Conservation (phyloP, 2,113 vertebrate genomes). For the Panthera uncia region DNA sequence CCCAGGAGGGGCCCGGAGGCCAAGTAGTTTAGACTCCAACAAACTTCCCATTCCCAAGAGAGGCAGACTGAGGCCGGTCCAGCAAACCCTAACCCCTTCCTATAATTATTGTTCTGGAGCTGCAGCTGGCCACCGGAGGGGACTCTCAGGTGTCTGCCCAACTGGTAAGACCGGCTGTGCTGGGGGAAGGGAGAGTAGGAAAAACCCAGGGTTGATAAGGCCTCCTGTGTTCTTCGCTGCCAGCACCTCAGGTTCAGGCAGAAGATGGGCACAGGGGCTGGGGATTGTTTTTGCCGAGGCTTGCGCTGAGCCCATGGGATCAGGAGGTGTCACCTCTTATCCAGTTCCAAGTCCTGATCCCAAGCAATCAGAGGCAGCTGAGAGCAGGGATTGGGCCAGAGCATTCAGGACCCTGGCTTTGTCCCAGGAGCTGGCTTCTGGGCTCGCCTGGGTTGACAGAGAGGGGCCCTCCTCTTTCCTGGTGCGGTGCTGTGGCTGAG, state of each 20-base stretch:
- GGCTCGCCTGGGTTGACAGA: conserved; percentile 21
- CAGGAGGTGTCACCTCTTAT: not conserved
- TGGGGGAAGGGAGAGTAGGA: not conserved
- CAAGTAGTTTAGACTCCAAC: not conserved
- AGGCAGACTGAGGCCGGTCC: not conserved
- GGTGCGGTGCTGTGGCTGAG: not conserved
- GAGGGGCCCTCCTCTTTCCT: not conserved
- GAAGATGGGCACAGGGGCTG: not conserved
- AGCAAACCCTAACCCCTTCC: not conserved
- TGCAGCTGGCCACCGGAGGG: not conserved
- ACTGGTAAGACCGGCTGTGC: not conserved
- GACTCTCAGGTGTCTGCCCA: not conserved
- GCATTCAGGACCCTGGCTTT: not conserved
- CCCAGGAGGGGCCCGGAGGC: not conserved
- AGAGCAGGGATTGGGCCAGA: not conserved
- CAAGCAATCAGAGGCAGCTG: not conserved
- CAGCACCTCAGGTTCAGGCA: not conserved
- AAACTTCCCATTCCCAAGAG: not conserved
- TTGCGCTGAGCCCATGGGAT: not conserved
- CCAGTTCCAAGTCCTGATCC: not conserved
- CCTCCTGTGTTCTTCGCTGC: not conserved
- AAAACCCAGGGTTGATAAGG: not conserved
- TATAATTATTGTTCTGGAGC: not conserved
- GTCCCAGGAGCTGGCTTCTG: not conserved
- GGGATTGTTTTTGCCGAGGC: not conserved